A percentile compares a stretch with the other conserved stretches of the same genome.
phyloP scores from a whole-genome alignment of 2,797 vertebrate genomes.

The Uromys caudimaculatus region DNA sequence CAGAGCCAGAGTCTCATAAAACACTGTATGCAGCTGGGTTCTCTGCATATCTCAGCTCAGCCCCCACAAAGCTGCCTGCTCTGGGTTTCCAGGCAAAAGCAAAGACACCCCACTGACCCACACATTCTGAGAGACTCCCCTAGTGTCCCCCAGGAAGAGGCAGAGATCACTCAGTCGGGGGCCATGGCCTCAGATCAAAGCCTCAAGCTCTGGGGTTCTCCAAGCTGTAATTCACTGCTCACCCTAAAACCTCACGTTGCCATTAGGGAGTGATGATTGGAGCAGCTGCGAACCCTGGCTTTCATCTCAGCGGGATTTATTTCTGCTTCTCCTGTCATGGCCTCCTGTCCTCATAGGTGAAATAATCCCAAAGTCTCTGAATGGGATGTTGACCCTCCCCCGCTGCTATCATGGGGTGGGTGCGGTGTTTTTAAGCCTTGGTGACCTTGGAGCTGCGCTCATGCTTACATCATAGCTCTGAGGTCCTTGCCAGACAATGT shows the following conservation, averaged over 20 bases:
- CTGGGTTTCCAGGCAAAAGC: slow-evolving; percentile 79
- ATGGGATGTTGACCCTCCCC: neutral
- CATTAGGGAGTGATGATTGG: slow-evolving; percentile 74
- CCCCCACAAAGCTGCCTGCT: slow-evolving; percentile 58
- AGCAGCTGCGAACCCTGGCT: slow-evolving; percentile 76
- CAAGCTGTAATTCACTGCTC: slow-evolving; percentile 67
- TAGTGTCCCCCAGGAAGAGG: slow-evolving; percentile 26
- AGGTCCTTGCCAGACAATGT: neutral
- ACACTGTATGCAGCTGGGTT: slow-evolving; percentile 69
- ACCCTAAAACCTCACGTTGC: slow-evolving; percentile 68
- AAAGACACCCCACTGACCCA: slow-evolving; percentile 74
- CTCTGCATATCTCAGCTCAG: slow-evolving; percentile 70
- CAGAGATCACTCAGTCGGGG: slow-evolving; percentile 56
- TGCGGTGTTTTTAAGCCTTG: neutral
- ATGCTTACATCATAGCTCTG: neutral
- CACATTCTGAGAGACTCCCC: slow-evolving; percentile 51
- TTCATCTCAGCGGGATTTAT: slow-evolving; percentile 79
- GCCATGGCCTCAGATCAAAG: slow-evolving; percentile 72
- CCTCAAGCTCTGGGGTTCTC: slow-evolving; percentile 65
- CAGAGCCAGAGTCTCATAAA: slow-evolving; percentile 84
- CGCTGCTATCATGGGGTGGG: neutral
- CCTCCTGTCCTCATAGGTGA: slow-evolving; percentile 58
- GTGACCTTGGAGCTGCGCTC: neutral
- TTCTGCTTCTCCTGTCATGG: slow-evolving; percentile 64
- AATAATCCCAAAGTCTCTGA: neutral